phyloP scores from a whole-genome alignment of 2,888 invertebrate genomes.

The Agrochola macilenta region DNA sequence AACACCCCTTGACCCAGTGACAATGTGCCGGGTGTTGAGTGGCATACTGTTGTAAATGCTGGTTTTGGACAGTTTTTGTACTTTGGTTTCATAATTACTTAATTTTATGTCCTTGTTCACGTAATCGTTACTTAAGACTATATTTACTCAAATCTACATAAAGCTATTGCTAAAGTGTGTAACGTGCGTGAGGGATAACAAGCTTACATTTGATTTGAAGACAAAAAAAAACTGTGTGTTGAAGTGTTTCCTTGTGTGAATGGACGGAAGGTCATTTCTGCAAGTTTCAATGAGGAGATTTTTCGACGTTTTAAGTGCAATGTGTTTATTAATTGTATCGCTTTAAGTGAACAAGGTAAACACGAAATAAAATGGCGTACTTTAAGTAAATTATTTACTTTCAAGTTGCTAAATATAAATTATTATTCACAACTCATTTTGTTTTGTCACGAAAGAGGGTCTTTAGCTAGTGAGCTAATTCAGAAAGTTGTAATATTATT shows the following conservation, averaged over 20 bases:
- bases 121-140: slow-evolving; percentile 1
- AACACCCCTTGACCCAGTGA: slow-evolving; percentile 66
- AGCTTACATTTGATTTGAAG: neutral
- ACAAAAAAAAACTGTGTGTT: neutral
- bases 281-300: neutral
- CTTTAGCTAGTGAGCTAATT: neutral
- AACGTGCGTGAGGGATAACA: neutral
- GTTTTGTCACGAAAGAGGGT: neutral
- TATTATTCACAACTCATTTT: neutral
- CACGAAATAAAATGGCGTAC: neutral
- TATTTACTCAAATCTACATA: neutral
- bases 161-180: neutral
- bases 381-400: neutral
- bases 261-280: neutral
- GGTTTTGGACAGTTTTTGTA: slow-evolving; percentile 7
- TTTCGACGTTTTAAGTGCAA: neutral
- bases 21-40: slow-evolving; percentile 1
- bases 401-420: neutral
- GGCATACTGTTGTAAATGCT: slow-evolving; percentile 27
- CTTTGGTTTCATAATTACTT: slow-evolving; percentile 31
- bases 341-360: neutral
- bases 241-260: neutral
- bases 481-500: neutral
- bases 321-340: neutral
- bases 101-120: neutral